A percentile compares a stretch with the other conserved stretches of the same genome.
Evolutionary conservation across 2,797 vertebrate genomes (phyloP).

Genomic region (Vireo griseus): DNA sequence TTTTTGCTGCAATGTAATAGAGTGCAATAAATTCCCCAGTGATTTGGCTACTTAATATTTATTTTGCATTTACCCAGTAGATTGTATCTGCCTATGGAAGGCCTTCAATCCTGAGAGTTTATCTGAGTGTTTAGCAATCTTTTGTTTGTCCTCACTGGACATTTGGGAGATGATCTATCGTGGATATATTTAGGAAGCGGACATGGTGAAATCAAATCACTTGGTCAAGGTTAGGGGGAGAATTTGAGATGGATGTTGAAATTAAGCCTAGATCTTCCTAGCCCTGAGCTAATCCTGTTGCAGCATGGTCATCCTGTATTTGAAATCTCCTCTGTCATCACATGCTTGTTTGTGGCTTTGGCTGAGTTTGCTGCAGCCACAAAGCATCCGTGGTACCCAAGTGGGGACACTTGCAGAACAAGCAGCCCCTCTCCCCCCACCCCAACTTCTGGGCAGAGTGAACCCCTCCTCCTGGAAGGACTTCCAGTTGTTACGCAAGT

Average conservation of each 20-base stretch:
- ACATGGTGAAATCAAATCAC: background rate
- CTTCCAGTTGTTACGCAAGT: background rate
- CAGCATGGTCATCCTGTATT: background rate
- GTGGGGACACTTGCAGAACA: background rate
- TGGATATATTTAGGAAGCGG: background rate
- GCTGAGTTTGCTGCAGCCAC: background rate
- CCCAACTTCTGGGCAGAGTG: background rate
- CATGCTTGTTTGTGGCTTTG: background rate
- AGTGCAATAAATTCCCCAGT: background rate
- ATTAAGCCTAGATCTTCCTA: background rate
- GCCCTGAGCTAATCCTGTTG: background rate
- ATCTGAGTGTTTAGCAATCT: background rate
- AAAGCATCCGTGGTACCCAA: background rate
- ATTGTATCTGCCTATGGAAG: background rate
- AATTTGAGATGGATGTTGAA: slow-evolving; percentile 10
- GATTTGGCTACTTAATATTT: background rate
- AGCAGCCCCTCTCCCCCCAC: background rate
- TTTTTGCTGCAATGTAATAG: background rate
- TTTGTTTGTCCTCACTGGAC: background rate
- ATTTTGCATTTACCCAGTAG: background rate
- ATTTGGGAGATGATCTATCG: background rate
- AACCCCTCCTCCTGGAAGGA: background rate
- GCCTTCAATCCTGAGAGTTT: background rate
- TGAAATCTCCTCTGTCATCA: background rate
- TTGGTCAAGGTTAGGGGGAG: slow-evolving; percentile 19